Conservation (phyloP, 2,113 vertebrate species). For the Cyanoramphus novaezelandiae region DNA sequence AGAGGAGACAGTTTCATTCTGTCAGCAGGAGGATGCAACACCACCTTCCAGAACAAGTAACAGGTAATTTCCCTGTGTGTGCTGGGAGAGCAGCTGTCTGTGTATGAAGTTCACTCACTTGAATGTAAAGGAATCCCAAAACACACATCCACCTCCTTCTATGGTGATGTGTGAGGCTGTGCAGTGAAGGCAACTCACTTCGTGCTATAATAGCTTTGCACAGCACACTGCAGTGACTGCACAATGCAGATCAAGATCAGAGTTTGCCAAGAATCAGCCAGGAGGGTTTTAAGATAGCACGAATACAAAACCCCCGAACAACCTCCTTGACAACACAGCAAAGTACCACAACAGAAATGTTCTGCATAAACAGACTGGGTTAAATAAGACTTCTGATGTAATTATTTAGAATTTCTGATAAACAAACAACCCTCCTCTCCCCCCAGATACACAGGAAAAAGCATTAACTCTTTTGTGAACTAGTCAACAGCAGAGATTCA, state of each 20-base stretch:
- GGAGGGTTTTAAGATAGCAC: neutral
- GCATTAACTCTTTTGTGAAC: neutral
- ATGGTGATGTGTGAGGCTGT: rapidly evolving
- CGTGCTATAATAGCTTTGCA: rapidly evolving
- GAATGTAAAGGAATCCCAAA: neutral
- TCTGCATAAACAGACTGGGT: neutral
- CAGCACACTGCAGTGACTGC: neutral
- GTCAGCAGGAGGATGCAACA: neutral
- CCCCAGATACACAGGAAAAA: neutral
- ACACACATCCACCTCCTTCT: neutral
- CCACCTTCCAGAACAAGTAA: neutral
- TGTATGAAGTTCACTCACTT: neutral
- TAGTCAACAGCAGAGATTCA: neutral
- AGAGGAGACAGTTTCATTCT: neutral
- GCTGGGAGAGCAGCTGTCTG: neutral
- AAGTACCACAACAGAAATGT: neutral
- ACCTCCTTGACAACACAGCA: neutral
- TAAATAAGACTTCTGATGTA: neutral
- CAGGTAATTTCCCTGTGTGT: neutral
- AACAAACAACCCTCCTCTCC: neutral
- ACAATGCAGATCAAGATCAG: neutral
- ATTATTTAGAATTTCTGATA: neutral
- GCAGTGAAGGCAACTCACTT: neutral
- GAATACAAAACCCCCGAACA: neutral
- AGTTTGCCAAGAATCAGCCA: neutral